A percentile compares a stretch with the other conserved stretches of the same genome.
Conservation (phyloP, 2,797 vertebrate genomes). For the Chaenodraco wilsoni region DNA sequence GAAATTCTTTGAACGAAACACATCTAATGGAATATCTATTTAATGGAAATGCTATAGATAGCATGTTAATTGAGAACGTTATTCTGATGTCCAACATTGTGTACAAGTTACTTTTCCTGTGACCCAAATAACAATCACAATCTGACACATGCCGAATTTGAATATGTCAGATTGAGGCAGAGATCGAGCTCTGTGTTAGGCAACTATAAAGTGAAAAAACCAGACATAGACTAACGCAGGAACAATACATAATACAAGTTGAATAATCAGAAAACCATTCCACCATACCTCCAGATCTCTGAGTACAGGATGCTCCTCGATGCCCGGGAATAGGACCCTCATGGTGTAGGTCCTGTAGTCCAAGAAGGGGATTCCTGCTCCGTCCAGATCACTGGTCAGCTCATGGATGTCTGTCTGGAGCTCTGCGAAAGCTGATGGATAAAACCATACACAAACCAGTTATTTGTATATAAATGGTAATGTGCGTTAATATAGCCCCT, state of each 20-base stretch:
- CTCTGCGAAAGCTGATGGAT: conserved; percentile 92
- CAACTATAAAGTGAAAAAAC: background rate
- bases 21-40: background rate
- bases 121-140: background rate
- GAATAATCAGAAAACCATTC: background rate
- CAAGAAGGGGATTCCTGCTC: conserved; percentile 96
- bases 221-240: background rate
- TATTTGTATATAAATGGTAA: background rate
- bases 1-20: background rate
- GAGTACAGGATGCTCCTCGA: conserved; percentile 98
- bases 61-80: background rate
- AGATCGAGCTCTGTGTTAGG: background rate
- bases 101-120: background rate
- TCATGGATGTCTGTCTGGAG: conserved; percentile 98
- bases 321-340: conserved; percentile 97
- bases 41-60: background rate
- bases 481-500: too few species aligned
- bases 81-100: background rate
- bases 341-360: conserved; percentile 98
- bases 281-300: conserved; percentile 93
- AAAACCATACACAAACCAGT: conserved; percentile 15
- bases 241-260: background rate
- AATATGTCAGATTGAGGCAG: background rate
- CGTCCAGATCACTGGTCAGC: conserved; percentile 97
- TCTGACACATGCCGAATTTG: background rate